Evolutionary conservation across 1,140 invertebrate species (phyloP), one percentile per base, ranked within the genome.

Genomic region (Pentalonia nigronervosa): DNA sequence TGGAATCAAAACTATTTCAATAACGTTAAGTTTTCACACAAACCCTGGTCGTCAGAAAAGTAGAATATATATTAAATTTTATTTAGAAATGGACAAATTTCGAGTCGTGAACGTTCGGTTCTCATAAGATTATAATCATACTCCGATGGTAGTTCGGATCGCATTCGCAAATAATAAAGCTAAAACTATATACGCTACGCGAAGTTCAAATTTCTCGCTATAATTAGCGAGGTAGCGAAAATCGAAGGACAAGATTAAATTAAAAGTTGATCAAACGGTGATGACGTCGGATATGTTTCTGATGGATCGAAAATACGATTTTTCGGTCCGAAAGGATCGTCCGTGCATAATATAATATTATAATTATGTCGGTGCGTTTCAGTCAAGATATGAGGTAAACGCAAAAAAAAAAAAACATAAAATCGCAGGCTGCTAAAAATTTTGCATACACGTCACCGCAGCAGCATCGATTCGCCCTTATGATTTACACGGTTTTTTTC

Each of bases 401-500:
- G 60, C n/a, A 83, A 23, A 48, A 50, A 47, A 81, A 76, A n/a
- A 76, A 53, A 34, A 50, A 67, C 41, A 4, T 34, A n/a, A 67
- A 92, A 92, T 34, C 67, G n/a, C 23, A 50, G 87, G 21, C 8
- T 4, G 8, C n/a, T 34, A 17, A 53, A 93, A 41, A 45, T 93
- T 93, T 56, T 86, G 48, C 81, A 93, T 86, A 93, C 36, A 56
- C 30, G 50, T 93, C 91, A 86, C 48, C 76, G n/a, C 25, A 53
- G n/a, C 25, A 53, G 7, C 50, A 23, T 53, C 67, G 34, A 50
- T 84, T 92, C 14, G 45, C 11, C 25, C 47, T 14, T 25, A 36
- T 92, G 76, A 93, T 93, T 93, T 93, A 93, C 91, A 45, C 34
- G 21, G 1, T 93, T 53, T 53, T 92, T 76, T n/a, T 41, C 41